These are phyloP conservation scores for Mesodorylaimus sp. DNA, from an alignment of 2,888 invertebrate genomes.

Conservation along the genomic window DNA sequence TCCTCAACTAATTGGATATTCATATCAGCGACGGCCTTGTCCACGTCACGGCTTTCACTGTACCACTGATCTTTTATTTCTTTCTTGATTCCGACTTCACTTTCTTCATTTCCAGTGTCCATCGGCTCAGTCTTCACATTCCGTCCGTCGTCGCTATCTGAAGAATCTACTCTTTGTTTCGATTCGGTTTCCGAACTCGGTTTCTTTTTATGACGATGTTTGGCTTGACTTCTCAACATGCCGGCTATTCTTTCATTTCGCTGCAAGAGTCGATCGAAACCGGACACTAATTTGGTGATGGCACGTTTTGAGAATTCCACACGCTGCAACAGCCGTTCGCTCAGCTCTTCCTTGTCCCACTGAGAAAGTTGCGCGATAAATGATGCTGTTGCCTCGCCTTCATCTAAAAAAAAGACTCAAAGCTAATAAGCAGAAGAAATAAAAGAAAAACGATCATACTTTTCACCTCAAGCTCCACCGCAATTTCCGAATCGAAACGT, in stretches of 20 bases:
- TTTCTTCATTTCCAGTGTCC: no score
- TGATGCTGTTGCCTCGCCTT: constrained; percentile 84
- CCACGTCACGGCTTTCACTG: constrained; percentile 26
- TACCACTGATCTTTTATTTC: not conserved
- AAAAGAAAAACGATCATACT: constrained; percentile 42
- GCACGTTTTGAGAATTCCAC: constrained; percentile 57
- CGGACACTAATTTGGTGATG: constrained; percentile 85
- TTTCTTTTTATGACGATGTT: constrained; percentile 38
- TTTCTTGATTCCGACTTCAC: not conserved
- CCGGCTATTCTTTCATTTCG: constrained; percentile 80
- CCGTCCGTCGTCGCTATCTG: no score
- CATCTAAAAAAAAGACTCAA: constrained; percentile 46
- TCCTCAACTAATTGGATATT: constrained; percentile 71
- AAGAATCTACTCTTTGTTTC: no score
- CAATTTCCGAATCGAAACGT: constrained; percentile 88
- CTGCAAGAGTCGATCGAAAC: constrained; percentile 83
- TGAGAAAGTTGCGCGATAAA: constrained; percentile 85
- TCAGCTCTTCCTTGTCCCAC: constrained; percentile 92
- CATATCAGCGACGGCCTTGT: constrained; percentile 62
- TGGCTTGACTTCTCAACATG: constrained; percentile 40
- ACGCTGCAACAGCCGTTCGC: constrained; percentile 79
- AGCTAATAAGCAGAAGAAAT: constrained; percentile 12
- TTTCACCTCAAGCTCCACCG: constrained; percentile 82
- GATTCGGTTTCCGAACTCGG: no score
- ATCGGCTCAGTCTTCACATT: no score